phyloP scores from a whole-genome alignment of 2,113 vertebrate genomes.

The Coptodon rendalli region DNA sequence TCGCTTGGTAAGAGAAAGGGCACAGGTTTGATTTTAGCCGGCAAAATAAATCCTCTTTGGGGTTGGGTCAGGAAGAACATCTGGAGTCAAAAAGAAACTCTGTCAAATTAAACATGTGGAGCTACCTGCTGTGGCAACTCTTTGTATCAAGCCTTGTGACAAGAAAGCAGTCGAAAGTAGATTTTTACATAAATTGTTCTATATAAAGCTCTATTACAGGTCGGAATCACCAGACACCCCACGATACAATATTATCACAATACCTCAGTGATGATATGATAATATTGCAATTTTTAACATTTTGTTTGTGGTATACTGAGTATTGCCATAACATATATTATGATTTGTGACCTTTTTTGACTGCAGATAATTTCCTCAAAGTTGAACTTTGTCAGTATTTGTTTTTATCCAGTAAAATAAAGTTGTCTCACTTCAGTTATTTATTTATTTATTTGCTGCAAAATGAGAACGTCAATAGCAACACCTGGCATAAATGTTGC shows the following conservation, averaged over 20 bases:
- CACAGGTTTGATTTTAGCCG: not conserved
- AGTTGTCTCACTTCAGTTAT: not conserved
- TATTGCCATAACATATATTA: not conserved
- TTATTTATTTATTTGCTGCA: not conserved
- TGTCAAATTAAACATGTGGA: not conserved
- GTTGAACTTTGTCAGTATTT: not conserved
- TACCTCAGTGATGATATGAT: not conserved
- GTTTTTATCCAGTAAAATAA: not conserved
- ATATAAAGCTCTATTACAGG: not conserved
- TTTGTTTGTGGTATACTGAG: not conserved
- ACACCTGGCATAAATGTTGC: not conserved
- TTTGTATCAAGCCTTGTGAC: not conserved
- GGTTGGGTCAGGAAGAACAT: not conserved
- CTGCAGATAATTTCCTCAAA: not conserved
- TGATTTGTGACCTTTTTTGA: not conserved
- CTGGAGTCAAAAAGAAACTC: not conserved
- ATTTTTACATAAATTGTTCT: not conserved
- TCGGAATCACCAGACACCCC: not conserved
- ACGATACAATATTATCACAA: not conserved
- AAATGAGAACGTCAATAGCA: not conserved
- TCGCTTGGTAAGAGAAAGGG: not conserved
- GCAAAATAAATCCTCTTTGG: not conserved
- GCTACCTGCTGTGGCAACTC: not conserved
- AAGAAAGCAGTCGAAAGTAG: not conserved
- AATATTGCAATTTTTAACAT: not conserved